Conservation (phyloP, 2,888 invertebrate genomes). For the Amphipyra tragopoginis region DNA sequence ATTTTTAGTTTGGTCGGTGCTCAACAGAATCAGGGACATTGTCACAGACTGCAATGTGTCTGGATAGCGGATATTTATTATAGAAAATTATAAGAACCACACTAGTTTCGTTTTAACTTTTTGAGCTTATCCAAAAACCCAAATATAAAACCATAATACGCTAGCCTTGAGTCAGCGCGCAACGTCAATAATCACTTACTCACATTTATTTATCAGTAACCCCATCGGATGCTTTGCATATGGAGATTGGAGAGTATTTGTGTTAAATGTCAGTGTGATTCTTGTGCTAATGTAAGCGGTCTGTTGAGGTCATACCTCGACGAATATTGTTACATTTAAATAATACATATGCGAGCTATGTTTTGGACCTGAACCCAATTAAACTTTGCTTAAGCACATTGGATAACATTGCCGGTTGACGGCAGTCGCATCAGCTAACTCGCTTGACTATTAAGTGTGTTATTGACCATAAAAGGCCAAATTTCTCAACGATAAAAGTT, state of each 20-base stretch:
- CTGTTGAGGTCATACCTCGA: slow-evolving; percentile 43
- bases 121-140: background rate
- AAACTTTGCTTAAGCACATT: background rate
- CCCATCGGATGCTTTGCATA: slow-evolving; percentile 70
- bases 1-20: too few species aligned
- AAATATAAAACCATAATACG: slow-evolving; percentile 2
- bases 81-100: too few species aligned
- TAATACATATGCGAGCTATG: slow-evolving; percentile 2
- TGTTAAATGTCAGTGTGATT: slow-evolving; percentile 66
- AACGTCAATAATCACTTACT: slow-evolving; percentile 62
- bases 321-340: slow-evolving; percentile 44
- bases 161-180: slow-evolving; percentile 41
- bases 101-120: too few species aligned
- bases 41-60: too few species aligned
- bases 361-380: background rate
- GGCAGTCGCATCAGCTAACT: slow-evolving; percentile 2
- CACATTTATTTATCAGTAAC: slow-evolving; percentile 73
- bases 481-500: background rate
- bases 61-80: too few species aligned
- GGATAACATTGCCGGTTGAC: slow-evolving; percentile 9
- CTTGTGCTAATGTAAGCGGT: slow-evolving; percentile 52
- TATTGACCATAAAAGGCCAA: background rate
- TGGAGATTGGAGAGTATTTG: slow-evolving; percentile 70
- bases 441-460: background rate
- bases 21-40: too few species aligned